A percentile compares a stretch with the other conserved stretches of the same genome.
These are phyloP conservation scores for Neotoma lepida DNA, from an alignment of 2,113 vertebrate species.

Conservation along the genomic window DNA sequence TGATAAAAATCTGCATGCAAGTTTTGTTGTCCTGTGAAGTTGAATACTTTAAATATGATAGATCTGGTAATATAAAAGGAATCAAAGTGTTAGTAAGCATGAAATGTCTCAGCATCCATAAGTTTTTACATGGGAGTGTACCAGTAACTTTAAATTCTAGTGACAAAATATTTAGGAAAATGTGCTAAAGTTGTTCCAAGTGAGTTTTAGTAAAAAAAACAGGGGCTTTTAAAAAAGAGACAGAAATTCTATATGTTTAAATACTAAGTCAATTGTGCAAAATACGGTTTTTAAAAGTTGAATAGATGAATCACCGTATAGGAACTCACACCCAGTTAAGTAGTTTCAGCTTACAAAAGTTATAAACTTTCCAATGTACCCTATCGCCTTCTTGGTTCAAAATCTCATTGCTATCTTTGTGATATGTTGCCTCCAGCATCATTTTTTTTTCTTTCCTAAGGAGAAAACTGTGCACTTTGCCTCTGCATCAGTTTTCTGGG, in stretches of 20 bases:
- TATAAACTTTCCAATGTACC: background rate
- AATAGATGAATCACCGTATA: background rate
- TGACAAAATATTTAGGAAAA: background rate
- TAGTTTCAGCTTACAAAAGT: background rate
- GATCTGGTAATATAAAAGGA: background rate
- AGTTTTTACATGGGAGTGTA: background rate
- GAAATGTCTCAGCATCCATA: background rate
- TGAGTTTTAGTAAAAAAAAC: slow-evolving; percentile 19
- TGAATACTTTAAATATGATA: slow-evolving; percentile 32
- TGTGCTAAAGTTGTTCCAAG: background rate
- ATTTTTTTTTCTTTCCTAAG: background rate
- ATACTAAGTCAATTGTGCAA: background rate
- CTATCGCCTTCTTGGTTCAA: background rate
- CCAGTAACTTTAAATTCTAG: background rate
- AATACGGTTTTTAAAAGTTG: background rate
- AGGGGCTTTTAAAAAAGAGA: too few species aligned
- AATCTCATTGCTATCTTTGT: background rate
- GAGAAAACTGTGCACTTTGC: background rate
- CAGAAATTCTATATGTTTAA: background rate
- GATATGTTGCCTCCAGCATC: background rate
- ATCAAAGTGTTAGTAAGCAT: background rate
- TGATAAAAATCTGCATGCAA: slow-evolving; percentile 13
- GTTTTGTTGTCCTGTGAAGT: slow-evolving; percentile 20
- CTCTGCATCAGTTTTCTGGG: background rate
- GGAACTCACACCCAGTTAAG: background rate